Percentiles rank a stretch among this genome's conserved stretches.
Conservation (phyloP, 2,888 invertebrate species). For the Eilema sororculum region DNA sequence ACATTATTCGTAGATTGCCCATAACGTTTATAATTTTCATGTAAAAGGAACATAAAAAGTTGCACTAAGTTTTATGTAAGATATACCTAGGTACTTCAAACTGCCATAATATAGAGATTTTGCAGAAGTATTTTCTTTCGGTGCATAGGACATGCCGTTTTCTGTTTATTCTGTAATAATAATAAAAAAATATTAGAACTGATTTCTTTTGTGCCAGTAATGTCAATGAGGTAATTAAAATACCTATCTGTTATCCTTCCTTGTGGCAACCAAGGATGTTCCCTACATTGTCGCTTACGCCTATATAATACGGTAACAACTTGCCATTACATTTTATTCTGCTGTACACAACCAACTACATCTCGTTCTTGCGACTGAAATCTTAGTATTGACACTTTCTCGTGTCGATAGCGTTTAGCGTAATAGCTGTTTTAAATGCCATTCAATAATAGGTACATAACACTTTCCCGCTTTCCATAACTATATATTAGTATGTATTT, state of each 20-base stretch:
- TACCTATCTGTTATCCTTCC: not conserved
- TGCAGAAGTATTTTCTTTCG: too few relatives aligned
- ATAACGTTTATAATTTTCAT: too few relatives aligned
- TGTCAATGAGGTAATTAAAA: conserved; percentile 1
- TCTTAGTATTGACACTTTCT: not conserved
- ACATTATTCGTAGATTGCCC: too few relatives aligned
- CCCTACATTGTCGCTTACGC: not conserved
- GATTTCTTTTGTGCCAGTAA: not conserved
- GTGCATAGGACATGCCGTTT: too few relatives aligned
- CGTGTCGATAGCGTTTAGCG: not conserved
- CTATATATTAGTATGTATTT: not conserved
- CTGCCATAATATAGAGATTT: too few relatives aligned
- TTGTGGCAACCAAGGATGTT: not conserved
- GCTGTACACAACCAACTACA: too few relatives aligned
- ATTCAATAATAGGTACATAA: not conserved
- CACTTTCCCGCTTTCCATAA: not conserved
- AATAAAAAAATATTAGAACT: not conserved
- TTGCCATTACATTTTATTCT: too few relatives aligned
- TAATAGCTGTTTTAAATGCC: not conserved
- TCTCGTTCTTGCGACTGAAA: too few relatives aligned
- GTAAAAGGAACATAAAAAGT: too few relatives aligned
- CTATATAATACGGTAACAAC: too few relatives aligned
- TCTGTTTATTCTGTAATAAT: not conserved
- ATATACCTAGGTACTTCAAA: too few relatives aligned
- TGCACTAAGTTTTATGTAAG: too few relatives aligned